A percentile compares a stretch with the other conserved stretches of the same genome.
Evolutionary conservation across 2,113 vertebrate genomes (phyloP).

Genomic region (Trachemys scripta): DNA sequence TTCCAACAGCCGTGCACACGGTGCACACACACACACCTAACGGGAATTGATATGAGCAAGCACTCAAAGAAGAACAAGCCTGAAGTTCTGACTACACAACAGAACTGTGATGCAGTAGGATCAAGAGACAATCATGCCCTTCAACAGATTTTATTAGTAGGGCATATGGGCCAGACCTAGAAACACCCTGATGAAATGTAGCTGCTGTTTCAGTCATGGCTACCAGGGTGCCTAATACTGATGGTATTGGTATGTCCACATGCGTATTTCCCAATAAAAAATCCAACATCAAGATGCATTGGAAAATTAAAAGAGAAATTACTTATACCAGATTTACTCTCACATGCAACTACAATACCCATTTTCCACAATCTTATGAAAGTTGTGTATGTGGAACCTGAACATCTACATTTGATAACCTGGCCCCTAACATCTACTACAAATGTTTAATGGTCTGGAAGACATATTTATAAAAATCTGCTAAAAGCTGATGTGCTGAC

Average conservation of each 20-base stretch:
- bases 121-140: background rate
- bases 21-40: too few species aligned
- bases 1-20: too few species aligned
- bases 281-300: background rate
- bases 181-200: background rate
- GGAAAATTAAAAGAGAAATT: background rate
- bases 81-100: fast-evolving
- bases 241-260: background rate
- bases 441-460: background rate
- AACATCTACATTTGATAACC: background rate
- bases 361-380: background rate
- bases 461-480: background rate
- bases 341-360: fast-evolving
- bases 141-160: background rate
- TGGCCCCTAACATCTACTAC: background rate
- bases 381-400: background rate
- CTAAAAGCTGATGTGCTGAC: constrained; percentile 2
- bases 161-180: background rate
- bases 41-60: too few species aligned
- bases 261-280: background rate
- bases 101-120: fast-evolving
- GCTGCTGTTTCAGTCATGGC: background rate
- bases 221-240: background rate
- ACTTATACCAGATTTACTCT: background rate
- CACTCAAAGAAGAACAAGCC: background rate